Conservation (phyloP, 2,888 invertebrate species). For the Polymixis lichenea region DNA sequence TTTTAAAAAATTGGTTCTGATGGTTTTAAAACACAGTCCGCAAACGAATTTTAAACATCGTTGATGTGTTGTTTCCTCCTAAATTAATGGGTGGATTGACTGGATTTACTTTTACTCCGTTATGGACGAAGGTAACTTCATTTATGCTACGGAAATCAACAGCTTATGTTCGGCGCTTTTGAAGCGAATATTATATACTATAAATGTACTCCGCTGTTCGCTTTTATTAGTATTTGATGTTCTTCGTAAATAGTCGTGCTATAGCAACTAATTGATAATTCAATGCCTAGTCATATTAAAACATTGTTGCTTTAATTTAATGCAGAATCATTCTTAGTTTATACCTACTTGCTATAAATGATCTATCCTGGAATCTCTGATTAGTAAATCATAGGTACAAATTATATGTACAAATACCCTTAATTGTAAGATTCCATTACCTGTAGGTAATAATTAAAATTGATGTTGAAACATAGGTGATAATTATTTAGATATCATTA, state of each 20-base stretch:
- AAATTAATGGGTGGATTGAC: neutral
- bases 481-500: slow-evolving; percentile 1
- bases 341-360: slow-evolving; percentile 11
- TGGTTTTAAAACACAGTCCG: neutral
- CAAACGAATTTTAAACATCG: neutral
- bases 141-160: neutral
- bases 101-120: neutral
- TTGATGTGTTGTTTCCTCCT: neutral
- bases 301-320: slow-evolving; percentile 9
- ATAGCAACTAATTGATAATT: neutral
- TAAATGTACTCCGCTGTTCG: neutral
- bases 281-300: neutral
- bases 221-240: neutral
- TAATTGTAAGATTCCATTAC: slow-evolving; percentile 10
- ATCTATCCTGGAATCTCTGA: slow-evolving; percentile 9
- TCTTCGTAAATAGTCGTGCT: neutral
- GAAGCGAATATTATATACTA: neutral
- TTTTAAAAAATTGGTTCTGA: no score
- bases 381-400: slow-evolving; percentile 10
- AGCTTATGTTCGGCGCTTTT: neutral
- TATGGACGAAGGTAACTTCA: neutral
- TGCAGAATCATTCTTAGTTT: neutral
- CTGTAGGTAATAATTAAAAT: neutral
- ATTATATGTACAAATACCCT: slow-evolving; percentile 1
- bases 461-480: neutral